Evolutionary conservation across 2,888 invertebrate genomes (phyloP).

Genomic region (Isoperla grammatica): DNA sequence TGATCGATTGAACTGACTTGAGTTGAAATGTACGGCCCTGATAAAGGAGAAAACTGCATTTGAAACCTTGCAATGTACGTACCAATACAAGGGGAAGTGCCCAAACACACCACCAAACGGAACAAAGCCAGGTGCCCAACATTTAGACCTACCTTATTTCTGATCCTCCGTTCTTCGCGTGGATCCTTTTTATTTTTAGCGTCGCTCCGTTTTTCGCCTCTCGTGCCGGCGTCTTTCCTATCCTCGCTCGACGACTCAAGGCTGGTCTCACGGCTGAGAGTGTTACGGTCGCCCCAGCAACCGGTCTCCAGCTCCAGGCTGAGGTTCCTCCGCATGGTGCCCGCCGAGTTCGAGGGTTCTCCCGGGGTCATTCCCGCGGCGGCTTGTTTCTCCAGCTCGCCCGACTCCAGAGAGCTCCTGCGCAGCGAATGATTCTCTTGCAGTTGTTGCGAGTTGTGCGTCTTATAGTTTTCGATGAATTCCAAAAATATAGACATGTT

Average conservation of each 20-base stretch:
- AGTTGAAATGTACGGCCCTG: too few relatives aligned
- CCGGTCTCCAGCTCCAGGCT: conserved; percentile 22
- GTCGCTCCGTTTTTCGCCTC: conserved; percentile 19
- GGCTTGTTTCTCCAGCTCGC: conserved; percentile 9
- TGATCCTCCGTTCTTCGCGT: conserved; percentile 56
- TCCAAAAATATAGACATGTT: too few relatives aligned
- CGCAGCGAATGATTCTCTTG: background rate
- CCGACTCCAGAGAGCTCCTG: conserved; percentile 25
- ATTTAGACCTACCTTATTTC: conserved; percentile 58
- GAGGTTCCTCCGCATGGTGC: conserved; percentile 18
- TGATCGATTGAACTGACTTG: too few relatives aligned
- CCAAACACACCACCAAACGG: too few relatives aligned
- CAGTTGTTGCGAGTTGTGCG: background rate
- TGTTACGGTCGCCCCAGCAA: background rate
- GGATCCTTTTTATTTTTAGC: conserved; percentile 43
- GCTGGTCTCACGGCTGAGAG: background rate
- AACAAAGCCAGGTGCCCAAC: too few relatives aligned
- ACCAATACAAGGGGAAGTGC: too few relatives aligned
- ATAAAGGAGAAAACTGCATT: too few relatives aligned
- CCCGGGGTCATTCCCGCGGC: background rate
- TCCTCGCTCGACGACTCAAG: background rate
- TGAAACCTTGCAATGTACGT: too few relatives aligned
- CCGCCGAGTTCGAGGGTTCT: background rate
- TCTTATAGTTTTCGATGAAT: background rate
- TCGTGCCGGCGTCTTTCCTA: background rate